Percentiles rank a stretch among this genome's conserved stretches.
Conservation (phyloP, 2,113 vertebrate species). For the Hylia prasina region DNA sequence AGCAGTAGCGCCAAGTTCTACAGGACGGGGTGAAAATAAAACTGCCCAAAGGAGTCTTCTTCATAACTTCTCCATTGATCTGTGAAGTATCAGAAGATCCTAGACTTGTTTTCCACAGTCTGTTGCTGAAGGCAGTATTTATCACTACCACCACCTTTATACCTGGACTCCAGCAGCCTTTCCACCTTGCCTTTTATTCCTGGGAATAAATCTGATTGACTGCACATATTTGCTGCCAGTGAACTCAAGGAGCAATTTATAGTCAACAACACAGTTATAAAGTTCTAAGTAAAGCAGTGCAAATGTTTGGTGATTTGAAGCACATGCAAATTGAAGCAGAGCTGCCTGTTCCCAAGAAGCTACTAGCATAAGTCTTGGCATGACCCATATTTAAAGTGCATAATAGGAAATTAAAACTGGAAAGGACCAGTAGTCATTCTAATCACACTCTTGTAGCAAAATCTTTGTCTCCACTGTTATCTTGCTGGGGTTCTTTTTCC, state of each 20-base stretch:
- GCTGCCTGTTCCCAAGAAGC: not conserved
- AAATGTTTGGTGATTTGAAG: not conserved
- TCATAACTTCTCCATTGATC: not conserved
- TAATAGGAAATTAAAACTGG: not conserved
- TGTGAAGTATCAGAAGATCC: not conserved
- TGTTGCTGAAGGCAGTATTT: not conserved
- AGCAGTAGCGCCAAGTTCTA: not conserved
- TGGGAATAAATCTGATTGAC: not conserved
- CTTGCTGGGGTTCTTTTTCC: accelerated
- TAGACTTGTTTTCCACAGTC: not conserved
- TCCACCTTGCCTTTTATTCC: not conserved
- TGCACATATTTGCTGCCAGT: not conserved
- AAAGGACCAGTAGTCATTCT: not conserved
- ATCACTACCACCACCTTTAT: not conserved
- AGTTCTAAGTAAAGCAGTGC: not conserved
- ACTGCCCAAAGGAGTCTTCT: not conserved
- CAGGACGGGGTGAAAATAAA: not conserved
- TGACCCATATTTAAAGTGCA: not conserved
- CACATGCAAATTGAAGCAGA: not conserved
- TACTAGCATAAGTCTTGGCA: not conserved
- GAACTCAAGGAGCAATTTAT: not conserved
- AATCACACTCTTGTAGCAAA: not conserved
- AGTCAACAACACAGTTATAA: not conserved
- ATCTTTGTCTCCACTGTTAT: not conserved
- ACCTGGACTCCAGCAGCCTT: not conserved